Base-by-base conservation (phyloP, 1,140 invertebrate species). In the Ceratoteleas bidentatus region DNA sequence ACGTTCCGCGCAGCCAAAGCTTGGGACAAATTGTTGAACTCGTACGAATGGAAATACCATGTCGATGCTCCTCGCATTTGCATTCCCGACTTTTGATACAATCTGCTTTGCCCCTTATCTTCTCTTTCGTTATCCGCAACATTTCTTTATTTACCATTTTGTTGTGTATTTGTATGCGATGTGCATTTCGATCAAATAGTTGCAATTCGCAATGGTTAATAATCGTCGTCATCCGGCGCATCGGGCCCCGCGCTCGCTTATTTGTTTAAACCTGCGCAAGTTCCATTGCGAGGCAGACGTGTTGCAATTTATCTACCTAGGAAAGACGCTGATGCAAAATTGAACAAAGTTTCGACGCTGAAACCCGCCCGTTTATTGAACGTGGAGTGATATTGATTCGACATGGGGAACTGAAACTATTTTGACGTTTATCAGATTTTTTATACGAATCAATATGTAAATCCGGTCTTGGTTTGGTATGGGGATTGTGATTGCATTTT, bases 11-110 rank as follows among this genome's bases (percentile, higher is more conserved):
- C 65, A 81, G 72, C 68, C 68, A 73, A 81, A 76, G 79, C 68
- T 81, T 65, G 73, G 73, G 79, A 81, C 79, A 81, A 81, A 81
- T 81, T 81, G 72, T 81, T 62, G 66, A 76, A 81, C 73, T 73
- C 79, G 79, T 73, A 81, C 79, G 66, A 81, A 81, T 81, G 79
- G 79, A 81, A 76, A 81, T 76, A 73, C 72, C 79, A 73, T 81
- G 79, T 81, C 79, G 79, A 81, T 81, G 79, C 73, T 81, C 65
- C 66, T 81, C 79, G 66, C 72, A 81, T 81, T 81, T 81, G 66
- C 72, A 81, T 81, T 76, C 66, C 73, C 61, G 73, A 73, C 72
- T 81, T 81, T 76, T 76, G 79, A 81, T 81, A 75, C 79, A 81
- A 81, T 81, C 72, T 81, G 70, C 72, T 81, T 72, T 81, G 72